Evolutionary conservation across 2,888 invertebrate genomes (phyloP).

Genomic region (Stenchaetothrips biformis): DNA sequence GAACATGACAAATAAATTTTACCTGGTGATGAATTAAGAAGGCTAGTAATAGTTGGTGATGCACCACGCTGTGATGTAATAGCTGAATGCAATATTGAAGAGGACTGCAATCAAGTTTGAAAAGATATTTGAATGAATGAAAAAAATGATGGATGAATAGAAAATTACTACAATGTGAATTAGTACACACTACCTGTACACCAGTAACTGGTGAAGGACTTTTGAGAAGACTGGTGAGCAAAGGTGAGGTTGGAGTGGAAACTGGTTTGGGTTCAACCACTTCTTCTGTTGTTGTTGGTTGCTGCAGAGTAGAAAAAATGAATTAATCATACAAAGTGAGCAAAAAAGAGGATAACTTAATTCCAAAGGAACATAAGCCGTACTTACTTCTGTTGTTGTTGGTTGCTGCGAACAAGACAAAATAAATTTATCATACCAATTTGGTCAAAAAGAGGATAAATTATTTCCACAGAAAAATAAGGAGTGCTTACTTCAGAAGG

Average conservation of each 20-base stretch:
- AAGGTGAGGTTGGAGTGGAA: conserved; percentile 51
- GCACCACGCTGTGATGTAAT: conserved; percentile 44
- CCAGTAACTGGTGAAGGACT: conserved; percentile 53
- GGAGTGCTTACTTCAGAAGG: background rate
- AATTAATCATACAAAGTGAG: background rate
- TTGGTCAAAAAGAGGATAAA: conserved; percentile 10
- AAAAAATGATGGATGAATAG: background rate
- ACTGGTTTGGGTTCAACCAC: conserved; percentile 40
- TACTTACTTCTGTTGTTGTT: background rate
- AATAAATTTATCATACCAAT: background rate
- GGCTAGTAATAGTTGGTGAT: conserved; percentile 53
- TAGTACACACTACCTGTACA: conserved; percentile 43
- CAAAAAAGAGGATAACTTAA: conserved; percentile 16
- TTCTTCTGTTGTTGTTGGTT: conserved; percentile 25
- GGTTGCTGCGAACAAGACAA: background rate
- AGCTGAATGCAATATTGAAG: conserved; percentile 38
- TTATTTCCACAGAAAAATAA: background rate
- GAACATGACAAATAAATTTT: background rate
- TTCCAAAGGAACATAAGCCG: background rate
- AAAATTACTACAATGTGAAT: no score
- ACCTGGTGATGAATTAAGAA: conserved; percentile 46
- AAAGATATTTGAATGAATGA: background rate
- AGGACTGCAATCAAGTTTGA: conserved; percentile 5
- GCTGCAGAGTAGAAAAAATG: background rate
- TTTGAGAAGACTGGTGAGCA: conserved; percentile 77